Conservation (phyloP, 2,113 vertebrate genomes). For the Mellivora capensis region DNA sequence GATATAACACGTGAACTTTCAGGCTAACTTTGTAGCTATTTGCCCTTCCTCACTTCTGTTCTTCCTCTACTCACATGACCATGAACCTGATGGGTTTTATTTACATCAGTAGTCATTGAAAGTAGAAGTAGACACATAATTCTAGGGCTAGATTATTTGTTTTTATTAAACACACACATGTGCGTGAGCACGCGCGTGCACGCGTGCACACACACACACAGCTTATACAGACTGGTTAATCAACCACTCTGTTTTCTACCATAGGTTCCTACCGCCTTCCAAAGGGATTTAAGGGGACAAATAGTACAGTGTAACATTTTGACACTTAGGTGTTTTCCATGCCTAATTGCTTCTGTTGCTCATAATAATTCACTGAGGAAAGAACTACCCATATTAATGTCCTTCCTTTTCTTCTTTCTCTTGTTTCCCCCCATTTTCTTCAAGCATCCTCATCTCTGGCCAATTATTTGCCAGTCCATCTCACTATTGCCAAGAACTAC, state of each 20-base stretch:
- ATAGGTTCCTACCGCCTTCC: background rate
- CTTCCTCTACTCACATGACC: background rate
- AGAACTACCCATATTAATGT: background rate
- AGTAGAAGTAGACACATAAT: background rate
- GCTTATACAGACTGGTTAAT: background rate
- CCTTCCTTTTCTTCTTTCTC: background rate
- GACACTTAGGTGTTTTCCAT: background rate
- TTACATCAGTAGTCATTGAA: background rate
- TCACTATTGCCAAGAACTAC: background rate
- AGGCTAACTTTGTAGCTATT: background rate
- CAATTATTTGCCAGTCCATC: background rate
- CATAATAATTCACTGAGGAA: background rate
- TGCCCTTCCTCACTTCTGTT: background rate
- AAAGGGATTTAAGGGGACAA: background rate
- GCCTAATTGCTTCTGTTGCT: background rate
- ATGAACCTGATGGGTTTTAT: background rate
- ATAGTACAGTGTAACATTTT: background rate
- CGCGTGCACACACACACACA: background rate
- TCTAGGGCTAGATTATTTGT: background rate
- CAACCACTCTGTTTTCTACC: background rate
- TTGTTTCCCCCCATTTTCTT: background rate
- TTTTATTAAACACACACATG: background rate
- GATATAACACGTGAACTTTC: background rate
- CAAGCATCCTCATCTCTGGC: background rate
- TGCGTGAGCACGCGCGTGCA: no score